Conservation (phyloP, 2,113 vertebrate species). For the Lasiurus borealis region DNA sequence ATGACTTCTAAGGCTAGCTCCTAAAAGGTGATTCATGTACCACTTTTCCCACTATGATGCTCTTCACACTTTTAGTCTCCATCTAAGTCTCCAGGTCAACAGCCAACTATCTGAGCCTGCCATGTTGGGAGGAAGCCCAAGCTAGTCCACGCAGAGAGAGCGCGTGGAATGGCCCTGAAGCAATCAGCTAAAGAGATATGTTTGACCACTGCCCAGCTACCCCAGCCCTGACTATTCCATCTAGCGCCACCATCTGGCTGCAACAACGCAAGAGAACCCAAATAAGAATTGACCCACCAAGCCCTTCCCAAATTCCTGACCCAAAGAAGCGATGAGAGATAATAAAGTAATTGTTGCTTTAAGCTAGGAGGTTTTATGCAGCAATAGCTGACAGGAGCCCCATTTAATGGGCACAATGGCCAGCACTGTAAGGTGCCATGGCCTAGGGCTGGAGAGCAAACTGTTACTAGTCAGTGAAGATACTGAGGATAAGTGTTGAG, state of each 20-base stretch:
- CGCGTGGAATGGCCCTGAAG: not conserved
- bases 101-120: not conserved
- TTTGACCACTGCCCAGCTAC: not conserved
- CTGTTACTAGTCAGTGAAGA: not conserved
- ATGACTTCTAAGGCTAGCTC: not conserved
- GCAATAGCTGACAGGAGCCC: not conserved
- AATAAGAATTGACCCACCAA: not conserved
- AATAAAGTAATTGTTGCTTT: not conserved
- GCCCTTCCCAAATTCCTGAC: not conserved
- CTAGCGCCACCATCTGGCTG: not conserved
- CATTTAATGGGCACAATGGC: not conserved
- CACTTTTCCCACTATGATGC: not conserved
- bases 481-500: not conserved
- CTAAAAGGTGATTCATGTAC: not conserved
- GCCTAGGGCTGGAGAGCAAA: not conserved
- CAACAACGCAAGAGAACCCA: not conserved
- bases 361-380: not conserved
- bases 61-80: not conserved
- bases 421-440: not conserved
- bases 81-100: not conserved
- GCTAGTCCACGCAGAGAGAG: not conserved
- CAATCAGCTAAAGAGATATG: not conserved
- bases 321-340: not conserved
- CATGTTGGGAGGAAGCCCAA: conserved; percentile 6
- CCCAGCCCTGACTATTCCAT: not conserved